These are phyloP conservation scores for Anastrepha obliqua DNA, from an alignment of 1,140 invertebrate genomes.

Conservation along the genomic window DNA sequence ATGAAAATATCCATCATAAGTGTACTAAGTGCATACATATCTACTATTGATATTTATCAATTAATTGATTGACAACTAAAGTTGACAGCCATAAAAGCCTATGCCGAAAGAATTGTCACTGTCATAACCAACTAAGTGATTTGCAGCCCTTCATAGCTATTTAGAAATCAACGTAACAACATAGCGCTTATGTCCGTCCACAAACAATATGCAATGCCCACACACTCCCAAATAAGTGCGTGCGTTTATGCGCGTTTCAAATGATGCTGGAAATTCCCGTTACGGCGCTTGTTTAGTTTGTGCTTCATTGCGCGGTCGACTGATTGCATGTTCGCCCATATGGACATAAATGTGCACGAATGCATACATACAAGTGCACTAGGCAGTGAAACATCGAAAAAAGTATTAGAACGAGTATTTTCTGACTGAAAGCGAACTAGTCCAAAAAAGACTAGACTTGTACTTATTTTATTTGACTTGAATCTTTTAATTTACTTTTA, in stretches of 20 bases:
- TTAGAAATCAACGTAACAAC: not conserved
- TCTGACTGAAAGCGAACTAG: no score
- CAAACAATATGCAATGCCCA: not conserved
- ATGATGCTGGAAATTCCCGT: not conserved
- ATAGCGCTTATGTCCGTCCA: not conserved
- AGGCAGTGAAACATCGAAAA: not conserved
- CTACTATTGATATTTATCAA: not conserved
- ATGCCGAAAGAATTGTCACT: not conserved
- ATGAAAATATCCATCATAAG: not conserved
- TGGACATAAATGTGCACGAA: not conserved
- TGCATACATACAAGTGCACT: not conserved
- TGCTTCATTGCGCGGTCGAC: not conserved
- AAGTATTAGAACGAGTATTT: no score
- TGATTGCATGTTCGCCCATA: not conserved
- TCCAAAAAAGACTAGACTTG: no score
- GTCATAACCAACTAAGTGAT: slow-evolving; percentile 25
- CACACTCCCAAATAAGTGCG: not conserved
- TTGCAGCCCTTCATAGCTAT: not conserved
- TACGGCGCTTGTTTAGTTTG: not conserved
- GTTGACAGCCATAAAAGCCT: not conserved
- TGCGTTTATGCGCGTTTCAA: not conserved
- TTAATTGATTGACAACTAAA: slow-evolving; percentile 16
- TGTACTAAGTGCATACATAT: not conserved
- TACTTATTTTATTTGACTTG: no score
- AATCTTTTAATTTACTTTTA: no score